A percentile compares a stretch with the other conserved stretches of the same genome.
Conservation (phyloP, 2,113 vertebrate genomes). For the Bubo blakistoni region DNA sequence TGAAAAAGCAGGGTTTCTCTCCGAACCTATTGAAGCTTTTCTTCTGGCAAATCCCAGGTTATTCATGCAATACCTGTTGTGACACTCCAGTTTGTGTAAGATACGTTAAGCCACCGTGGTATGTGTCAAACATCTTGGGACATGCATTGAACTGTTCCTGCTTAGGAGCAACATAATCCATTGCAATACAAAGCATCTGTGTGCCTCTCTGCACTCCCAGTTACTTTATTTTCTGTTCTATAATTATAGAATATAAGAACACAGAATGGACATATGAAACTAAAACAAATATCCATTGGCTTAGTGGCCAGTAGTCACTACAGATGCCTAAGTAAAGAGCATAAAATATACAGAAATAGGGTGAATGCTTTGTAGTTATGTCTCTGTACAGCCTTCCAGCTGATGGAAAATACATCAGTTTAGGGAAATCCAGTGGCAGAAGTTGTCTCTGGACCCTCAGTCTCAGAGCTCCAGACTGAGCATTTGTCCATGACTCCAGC, state of each 20-base stretch:
- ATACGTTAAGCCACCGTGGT: not conserved
- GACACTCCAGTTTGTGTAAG: constrained; percentile 28
- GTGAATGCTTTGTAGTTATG: not conserved
- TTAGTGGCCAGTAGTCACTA: not conserved
- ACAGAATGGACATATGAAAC: not conserved
- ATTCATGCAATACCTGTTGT: constrained; percentile 3
- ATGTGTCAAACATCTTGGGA: not conserved
- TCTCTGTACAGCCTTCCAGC: not conserved
- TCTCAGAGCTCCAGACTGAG: not conserved
- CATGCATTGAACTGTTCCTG: not conserved
- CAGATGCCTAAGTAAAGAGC: not conserved
- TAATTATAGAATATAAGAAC: not conserved
- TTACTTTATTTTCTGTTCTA: not conserved
- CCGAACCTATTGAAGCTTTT: rapidly evolving
- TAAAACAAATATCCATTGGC: not conserved
- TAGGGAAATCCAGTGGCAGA: not conserved
- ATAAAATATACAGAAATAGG: not conserved
- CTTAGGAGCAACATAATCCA: not conserved
- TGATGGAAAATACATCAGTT: not conserved
- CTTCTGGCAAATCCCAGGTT: not conserved
- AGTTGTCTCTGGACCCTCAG: not conserved
- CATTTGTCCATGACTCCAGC: not conserved
- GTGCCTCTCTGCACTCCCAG: not conserved
- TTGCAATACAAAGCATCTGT: not conserved
- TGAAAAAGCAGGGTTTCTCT: not conserved